These are phyloP conservation scores for Machimus rusticus DNA, from an alignment of 2,888 invertebrate genomes.

Conservation along the genomic window DNA sequence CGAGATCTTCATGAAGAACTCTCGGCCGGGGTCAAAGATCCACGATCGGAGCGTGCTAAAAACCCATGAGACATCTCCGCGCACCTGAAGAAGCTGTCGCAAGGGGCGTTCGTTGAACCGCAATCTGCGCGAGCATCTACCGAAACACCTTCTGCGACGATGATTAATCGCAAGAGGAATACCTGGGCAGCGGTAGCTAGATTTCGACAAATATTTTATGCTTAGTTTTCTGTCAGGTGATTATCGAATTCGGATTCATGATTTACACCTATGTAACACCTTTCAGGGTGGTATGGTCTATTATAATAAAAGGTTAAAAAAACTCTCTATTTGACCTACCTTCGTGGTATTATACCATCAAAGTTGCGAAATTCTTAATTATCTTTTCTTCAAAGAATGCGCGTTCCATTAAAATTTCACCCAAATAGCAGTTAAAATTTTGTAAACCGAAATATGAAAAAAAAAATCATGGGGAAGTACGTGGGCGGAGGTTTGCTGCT, in stretches of 20 bases:
- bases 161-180: neutral
- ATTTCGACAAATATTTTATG: conserved; percentile 6
- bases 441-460: neutral
- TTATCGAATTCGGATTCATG: neutral
- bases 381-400: neutral
- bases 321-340: neutral
- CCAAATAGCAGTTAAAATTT: neutral
- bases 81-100: neutral
- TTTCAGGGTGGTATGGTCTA: neutral
- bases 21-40: conserved; percentile 9
- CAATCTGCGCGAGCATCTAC: neutral
- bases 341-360: neutral
- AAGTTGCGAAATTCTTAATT: neutral
- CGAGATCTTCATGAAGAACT: neutral
- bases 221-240: neutral
- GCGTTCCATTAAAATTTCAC: neutral
- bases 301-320: neutral
- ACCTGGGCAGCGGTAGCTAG: neutral
- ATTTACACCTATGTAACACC: neutral
- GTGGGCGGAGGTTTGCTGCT: neutral
- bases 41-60: neutral
- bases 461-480: neutral
- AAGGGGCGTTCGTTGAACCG: neutral
- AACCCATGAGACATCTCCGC: neutral
- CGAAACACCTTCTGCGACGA: neutral